phyloP scores from a whole-genome alignment of 92 coral and sea anemone genomes.

The Porites rus region DNA sequence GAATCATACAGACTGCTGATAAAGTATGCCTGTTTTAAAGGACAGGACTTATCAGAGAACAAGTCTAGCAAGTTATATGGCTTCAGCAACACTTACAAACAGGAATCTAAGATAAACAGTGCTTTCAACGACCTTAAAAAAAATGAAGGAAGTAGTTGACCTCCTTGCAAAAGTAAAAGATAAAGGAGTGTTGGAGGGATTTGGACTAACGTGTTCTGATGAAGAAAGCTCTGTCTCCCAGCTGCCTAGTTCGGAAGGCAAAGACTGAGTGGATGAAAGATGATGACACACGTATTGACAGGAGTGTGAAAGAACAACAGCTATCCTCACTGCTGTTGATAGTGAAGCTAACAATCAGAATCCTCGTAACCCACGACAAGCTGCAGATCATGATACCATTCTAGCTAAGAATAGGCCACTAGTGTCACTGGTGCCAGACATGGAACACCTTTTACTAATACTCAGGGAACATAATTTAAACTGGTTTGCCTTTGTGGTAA shows the following conservation, averaged over 20 bases:
- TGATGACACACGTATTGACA: background rate
- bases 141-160: conserved; percentile 50
- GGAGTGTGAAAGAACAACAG: background rate
- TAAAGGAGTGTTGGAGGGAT: conserved; percentile 44
- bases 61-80: conserved; percentile 53
- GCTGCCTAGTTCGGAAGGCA: background rate
- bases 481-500: conserved; percentile 45
- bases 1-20: conserved; percentile 37
- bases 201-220: conserved; percentile 37
- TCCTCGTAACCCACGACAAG: background rate
- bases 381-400: conserved; percentile 2
- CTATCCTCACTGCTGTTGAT: no score
- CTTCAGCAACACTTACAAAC: conserved; percentile 52
- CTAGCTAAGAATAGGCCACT: conserved; percentile 30
- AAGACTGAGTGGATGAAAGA: conserved; percentile 31
- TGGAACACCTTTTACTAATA: conserved; percentile 5
- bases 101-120: conserved; percentile 35
- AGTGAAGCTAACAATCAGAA: background rate
- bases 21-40: conserved; percentile 54
- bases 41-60: conserved; percentile 41
- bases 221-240: conserved; percentile 21
- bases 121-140: conserved; percentile 44
- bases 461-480: conserved; percentile 27
- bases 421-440: conserved; percentile 20
- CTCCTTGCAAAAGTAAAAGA: conserved; percentile 54